phyloP scores from a whole-genome alignment of 2,113 vertebrate species.

The Plectropomus leopardus region DNA sequence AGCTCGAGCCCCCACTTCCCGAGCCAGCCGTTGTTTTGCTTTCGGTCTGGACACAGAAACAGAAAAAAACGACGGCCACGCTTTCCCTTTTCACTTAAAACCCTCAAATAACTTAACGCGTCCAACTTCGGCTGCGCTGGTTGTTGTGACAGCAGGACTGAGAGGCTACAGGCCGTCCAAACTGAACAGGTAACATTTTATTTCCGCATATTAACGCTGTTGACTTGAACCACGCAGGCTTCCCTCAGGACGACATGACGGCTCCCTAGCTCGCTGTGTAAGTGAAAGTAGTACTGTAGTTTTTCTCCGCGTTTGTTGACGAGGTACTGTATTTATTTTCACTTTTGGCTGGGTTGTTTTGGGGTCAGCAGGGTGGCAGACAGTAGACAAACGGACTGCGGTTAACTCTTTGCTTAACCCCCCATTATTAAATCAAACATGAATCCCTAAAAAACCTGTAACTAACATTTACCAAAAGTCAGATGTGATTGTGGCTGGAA shows the following conservation, averaged over 20 bases:
- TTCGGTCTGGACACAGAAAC: constrained; percentile 92
- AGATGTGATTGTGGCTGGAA: too few relatives aligned
- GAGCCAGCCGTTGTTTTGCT: constrained; percentile 91
- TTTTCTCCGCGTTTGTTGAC: constrained; percentile 30
- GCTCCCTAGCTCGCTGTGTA: constrained; percentile 30
- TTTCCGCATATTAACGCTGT: constrained; percentile 70
- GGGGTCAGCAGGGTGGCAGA: constrained; percentile 11
- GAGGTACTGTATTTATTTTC: constrained; percentile 67
- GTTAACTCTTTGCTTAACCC: constrained; percentile 9
- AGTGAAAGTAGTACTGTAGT: constrained; percentile 69
- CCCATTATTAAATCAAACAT: not conserved
- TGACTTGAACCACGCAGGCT: constrained; percentile 13
- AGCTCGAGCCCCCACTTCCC: constrained; percentile 87
- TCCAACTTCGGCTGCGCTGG: not conserved
- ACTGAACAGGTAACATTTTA: constrained; percentile 67
- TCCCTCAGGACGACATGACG: constrained; percentile 64
- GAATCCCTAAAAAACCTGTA: not conserved
- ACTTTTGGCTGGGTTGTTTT: constrained; percentile 64
- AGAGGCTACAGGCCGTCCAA: constrained; percentile 48
- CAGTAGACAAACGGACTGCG: not conserved
- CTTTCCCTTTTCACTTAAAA: constrained; percentile 83
- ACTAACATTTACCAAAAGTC: not conserved
- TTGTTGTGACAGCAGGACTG: constrained; percentile 9
- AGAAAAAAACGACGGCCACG: constrained; percentile 74
- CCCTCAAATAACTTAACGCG: constrained; percentile 10